These are phyloP conservation scores for Pachliopta kotzebuea DNA, from an alignment of 2,888 invertebrate species.

Conservation along the genomic window DNA sequence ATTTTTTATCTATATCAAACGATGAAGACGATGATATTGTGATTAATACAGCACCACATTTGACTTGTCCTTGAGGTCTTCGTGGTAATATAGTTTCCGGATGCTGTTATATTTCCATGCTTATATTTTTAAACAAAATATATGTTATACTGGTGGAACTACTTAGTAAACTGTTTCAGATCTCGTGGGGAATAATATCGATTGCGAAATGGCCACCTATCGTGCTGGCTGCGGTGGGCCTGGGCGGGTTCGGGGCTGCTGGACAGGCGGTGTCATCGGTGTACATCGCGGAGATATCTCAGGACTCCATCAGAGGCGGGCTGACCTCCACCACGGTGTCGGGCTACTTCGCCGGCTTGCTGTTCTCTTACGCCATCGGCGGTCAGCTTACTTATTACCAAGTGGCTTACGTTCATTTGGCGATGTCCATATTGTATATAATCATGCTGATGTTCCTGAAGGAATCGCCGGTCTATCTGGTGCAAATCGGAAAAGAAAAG, in stretches of 20 bases:
- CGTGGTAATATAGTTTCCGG: too few relatives aligned
- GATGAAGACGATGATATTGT: too few relatives aligned
- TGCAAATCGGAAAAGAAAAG: slow-evolving; percentile 54
- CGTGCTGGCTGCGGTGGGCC: slow-evolving; percentile 47
- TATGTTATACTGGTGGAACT: too few relatives aligned
- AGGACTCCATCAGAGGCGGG: slow-evolving; percentile 64
- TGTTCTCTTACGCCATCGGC: slow-evolving; percentile 57
- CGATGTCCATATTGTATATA: slow-evolving; percentile 52
- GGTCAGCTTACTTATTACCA: slow-evolving; percentile 55
- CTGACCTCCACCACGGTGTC: slow-evolving; percentile 55
- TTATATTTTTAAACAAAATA: too few relatives aligned
- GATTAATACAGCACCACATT: too few relatives aligned
- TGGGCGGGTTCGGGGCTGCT: slow-evolving; percentile 60
- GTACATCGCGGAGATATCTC: slow-evolving; percentile 62
- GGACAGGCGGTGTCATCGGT: slow-evolving; percentile 64
- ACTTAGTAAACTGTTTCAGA: too few relatives aligned
- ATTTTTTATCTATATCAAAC: too few relatives aligned
- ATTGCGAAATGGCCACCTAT: slow-evolving; percentile 48
- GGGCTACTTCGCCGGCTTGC: slow-evolving; percentile 56
- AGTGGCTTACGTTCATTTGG: slow-evolving; percentile 50
- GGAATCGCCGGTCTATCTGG: slow-evolving; percentile 60
- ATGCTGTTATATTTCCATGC: too few relatives aligned
- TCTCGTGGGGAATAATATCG: slow-evolving; percentile 59
- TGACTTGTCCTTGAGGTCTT: too few relatives aligned
- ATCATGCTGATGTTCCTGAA: slow-evolving; percentile 47